Conservation (phyloP, 2,113 vertebrate genomes). For the Octodon degus region DNA sequence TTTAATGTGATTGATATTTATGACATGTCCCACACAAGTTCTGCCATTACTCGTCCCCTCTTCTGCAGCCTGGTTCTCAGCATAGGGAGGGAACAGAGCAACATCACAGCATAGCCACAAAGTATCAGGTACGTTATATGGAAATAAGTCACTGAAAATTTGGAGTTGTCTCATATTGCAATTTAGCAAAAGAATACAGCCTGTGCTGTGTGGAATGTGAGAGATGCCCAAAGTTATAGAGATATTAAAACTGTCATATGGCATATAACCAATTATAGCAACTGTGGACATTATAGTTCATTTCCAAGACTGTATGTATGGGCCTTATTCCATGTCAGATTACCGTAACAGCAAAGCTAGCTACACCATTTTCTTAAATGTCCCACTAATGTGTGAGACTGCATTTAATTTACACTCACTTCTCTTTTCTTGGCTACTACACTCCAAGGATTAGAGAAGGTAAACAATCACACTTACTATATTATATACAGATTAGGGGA, state of each 20-base stretch:
- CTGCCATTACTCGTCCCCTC: background rate
- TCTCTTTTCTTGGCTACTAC: constrained; percentile 4
- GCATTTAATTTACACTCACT: background rate
- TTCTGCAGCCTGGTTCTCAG: background rate
- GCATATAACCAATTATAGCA: background rate
- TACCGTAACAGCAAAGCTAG: background rate
- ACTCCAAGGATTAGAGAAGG: constrained; percentile 9
- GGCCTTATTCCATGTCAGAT: background rate
- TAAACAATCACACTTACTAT: background rate
- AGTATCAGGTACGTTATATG: background rate
- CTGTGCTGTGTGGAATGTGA: background rate
- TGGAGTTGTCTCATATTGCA: background rate
- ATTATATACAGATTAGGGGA: background rate
- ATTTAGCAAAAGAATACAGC: background rate
- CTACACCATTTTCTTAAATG: background rate
- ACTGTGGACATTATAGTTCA: background rate
- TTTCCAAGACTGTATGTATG: background rate
- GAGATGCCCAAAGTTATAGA: background rate
- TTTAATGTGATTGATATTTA: background rate
- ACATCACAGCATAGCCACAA: background rate
- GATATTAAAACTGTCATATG: background rate
- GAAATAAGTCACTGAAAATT: background rate
- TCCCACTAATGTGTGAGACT: background rate
- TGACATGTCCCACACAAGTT: background rate
- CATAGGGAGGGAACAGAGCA: background rate